A percentile compares a stretch with the other conserved stretches of the same genome.
Evolutionary conservation across 2,797 vertebrate genomes (phyloP).

Genomic region (Sebastes wilsoni): DNA sequence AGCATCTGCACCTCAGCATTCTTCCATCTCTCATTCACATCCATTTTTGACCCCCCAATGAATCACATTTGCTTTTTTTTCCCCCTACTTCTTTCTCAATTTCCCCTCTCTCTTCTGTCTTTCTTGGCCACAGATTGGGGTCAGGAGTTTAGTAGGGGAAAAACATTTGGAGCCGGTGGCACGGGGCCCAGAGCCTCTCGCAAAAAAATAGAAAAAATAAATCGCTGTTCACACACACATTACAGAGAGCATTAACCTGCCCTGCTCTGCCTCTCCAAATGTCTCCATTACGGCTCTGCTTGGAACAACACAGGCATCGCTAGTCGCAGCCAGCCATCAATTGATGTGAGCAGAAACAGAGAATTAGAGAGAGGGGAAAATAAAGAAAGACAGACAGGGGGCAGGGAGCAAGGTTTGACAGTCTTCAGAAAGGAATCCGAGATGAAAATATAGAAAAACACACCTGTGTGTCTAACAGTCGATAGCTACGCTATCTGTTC

Average conservation of each 20-base stretch:
- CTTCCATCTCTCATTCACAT: constrained; percentile 25
- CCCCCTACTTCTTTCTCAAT: constrained; percentile 45
- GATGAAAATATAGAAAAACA: constrained; percentile 62
- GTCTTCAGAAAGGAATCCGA: constrained; percentile 65
- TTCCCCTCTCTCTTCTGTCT: constrained; percentile 53
- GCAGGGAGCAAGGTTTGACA: constrained; percentile 62
- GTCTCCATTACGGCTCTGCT: constrained; percentile 74
- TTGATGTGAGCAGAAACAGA: constrained; percentile 63
- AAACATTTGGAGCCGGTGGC: constrained; percentile 81
- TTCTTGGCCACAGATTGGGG: constrained; percentile 81
- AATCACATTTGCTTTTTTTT: constrained; percentile 62
- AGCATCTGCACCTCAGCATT: constrained; percentile 12
- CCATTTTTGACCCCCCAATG: constrained; percentile 38
- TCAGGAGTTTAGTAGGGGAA: constrained; percentile 86
- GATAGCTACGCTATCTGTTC: constrained; percentile 58
- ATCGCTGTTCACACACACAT: constrained; percentile 73
- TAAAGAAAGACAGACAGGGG: constrained; percentile 57
- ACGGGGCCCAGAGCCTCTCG: constrained; percentile 76
- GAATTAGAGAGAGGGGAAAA: constrained; percentile 49
- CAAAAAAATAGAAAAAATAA: constrained; percentile 47
- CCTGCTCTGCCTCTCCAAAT: constrained; percentile 71
- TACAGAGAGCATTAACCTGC: constrained; percentile 82
- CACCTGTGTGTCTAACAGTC: constrained; percentile 41
- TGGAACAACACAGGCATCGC: constrained; percentile 68
- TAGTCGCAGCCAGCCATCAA: constrained; percentile 62